Percentiles rank a stretch among this genome's conserved stretches.
Evolutionary conservation across 1,140 invertebrate species (phyloP).

Genomic region (Achatina immaculata): DNA sequence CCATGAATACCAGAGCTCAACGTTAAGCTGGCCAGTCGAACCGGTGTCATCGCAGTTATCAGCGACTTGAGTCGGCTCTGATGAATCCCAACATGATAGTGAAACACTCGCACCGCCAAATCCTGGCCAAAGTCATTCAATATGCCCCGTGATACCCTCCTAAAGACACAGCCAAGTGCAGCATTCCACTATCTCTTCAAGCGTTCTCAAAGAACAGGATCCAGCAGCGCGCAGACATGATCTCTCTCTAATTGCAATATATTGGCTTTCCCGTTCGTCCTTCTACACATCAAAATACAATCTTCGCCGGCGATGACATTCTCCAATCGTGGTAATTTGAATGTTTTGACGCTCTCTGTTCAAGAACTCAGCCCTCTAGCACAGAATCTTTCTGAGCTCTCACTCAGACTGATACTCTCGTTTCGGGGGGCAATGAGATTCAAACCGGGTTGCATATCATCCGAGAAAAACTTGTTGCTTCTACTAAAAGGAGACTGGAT

Average conservation of each 20-base stretch:
- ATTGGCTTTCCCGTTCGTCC: not conserved
- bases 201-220: not conserved
- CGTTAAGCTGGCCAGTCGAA: slow-evolving; percentile 20
- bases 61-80: not conserved
- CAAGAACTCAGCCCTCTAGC: not conserved
- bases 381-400: slow-evolving; percentile 10
- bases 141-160: not conserved
- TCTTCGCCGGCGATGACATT: slow-evolving; percentile 13
- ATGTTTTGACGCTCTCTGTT: slow-evolving; percentile 12
- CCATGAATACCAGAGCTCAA: slow-evolving; percentile 19
- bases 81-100: slow-evolving; percentile 32
- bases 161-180: slow-evolving; percentile 23
- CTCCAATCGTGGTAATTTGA: slow-evolving; percentile 9
- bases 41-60: slow-evolving; percentile 36
- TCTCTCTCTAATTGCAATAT: slow-evolving; percentile 30
- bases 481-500: not conserved
- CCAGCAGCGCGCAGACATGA: not conserved
- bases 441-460: not conserved
- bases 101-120: slow-evolving; percentile 9
- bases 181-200: slow-evolving; percentile 8
- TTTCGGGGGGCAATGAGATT: not conserved
- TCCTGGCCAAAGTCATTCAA: slow-evolving; percentile 12
- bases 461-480: not conserved
- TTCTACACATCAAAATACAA: slow-evolving; percentile 15
- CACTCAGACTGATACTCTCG: not conserved